A percentile compares a stretch with the other conserved stretches of the same genome.
These are phyloP conservation scores for Toxotes jaculatrix DNA, from an alignment of 2,113 vertebrate genomes.

Conservation along the genomic window DNA sequence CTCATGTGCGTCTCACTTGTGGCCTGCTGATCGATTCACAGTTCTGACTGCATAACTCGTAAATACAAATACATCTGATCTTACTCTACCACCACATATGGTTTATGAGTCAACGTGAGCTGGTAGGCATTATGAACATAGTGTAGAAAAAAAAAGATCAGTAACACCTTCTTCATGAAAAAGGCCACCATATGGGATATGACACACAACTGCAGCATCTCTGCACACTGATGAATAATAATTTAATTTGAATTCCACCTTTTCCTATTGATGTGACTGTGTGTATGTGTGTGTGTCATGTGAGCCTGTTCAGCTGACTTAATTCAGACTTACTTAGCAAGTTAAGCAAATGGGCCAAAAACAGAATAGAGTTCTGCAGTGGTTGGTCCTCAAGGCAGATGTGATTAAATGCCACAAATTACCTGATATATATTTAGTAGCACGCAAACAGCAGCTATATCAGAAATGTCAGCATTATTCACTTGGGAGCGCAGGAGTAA, in stretches of 20 bases:
- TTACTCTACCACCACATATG: not conserved
- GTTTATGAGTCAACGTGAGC: constrained; percentile 4
- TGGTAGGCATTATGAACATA: not conserved
- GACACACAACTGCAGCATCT: not conserved
- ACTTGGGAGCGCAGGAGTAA: not conserved
- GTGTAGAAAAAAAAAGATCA: not conserved
- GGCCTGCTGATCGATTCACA: constrained; percentile 20
- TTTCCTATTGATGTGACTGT: not conserved
- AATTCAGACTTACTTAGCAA: constrained; percentile 7
- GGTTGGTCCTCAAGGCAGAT: constrained; percentile 24
- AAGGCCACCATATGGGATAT: not conserved
- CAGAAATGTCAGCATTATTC: not conserved
- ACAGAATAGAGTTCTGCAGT: not conserved
- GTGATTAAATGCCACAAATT: constrained; percentile 40
- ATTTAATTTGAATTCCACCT: constrained; percentile 6
- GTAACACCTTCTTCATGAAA: not conserved
- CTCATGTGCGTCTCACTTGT: not conserved
- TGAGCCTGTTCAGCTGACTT: not conserved
- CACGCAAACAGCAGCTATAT: not conserved
- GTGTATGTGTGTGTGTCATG: not conserved
- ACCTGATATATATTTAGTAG: constrained; percentile 7
- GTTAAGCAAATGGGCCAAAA: constrained; percentile 30
- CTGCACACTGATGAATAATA: not conserved
- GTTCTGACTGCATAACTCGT: not conserved
- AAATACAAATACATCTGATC: not conserved